These are phyloP conservation scores for Holothuria scabra DNA, from an alignment of 53 echinoderm and acorn worm genomes.

Conservation along the genomic window DNA sequence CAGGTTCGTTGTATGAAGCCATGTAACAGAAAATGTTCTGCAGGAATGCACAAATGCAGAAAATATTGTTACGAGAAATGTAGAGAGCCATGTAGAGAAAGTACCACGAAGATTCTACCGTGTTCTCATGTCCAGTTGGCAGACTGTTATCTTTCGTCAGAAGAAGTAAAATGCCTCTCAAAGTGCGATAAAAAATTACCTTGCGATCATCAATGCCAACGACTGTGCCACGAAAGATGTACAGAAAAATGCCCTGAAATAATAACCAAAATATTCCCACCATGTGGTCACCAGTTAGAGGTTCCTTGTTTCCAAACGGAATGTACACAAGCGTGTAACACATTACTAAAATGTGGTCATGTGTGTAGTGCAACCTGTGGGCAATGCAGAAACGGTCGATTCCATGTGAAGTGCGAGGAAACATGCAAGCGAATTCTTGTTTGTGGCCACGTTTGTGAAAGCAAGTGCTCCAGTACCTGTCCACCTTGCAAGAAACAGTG, in stretches of 20 bases:
- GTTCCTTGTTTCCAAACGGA: slow-evolving; percentile 58
- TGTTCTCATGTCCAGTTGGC: slow-evolving; percentile 56
- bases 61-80: slow-evolving; percentile 41
- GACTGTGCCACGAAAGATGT: slow-evolving; percentile 58
- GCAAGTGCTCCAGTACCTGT: slow-evolving; percentile 66
- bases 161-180: slow-evolving; percentile 49
- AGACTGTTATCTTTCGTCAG: slow-evolving; percentile 25
- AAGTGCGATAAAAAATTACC: slow-evolving; percentile 53
- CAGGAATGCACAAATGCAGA: not conserved
- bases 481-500: slow-evolving; percentile 68
- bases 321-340: slow-evolving; percentile 51
- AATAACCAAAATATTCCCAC: slow-evolving; percentile 53
- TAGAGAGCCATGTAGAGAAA: slow-evolving; percentile 49
- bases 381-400: slow-evolving; percentile 47
- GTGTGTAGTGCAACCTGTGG: slow-evolving; percentile 62
- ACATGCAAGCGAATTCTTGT: slow-evolving; percentile 62
- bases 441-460: slow-evolving; percentile 76
- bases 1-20: slow-evolving; percentile 59
- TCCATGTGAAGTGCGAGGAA: slow-evolving; percentile 53
- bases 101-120: slow-evolving; percentile 39
- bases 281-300: slow-evolving; percentile 59
- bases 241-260: slow-evolving; percentile 39
- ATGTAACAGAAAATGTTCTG: slow-evolving; percentile 1
- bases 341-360: slow-evolving; percentile 63
- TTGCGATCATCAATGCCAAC: slow-evolving; percentile 70